Base-by-base conservation (phyloP, 2,113 vertebrate species). In the Scartelaos histophorus region DNA sequence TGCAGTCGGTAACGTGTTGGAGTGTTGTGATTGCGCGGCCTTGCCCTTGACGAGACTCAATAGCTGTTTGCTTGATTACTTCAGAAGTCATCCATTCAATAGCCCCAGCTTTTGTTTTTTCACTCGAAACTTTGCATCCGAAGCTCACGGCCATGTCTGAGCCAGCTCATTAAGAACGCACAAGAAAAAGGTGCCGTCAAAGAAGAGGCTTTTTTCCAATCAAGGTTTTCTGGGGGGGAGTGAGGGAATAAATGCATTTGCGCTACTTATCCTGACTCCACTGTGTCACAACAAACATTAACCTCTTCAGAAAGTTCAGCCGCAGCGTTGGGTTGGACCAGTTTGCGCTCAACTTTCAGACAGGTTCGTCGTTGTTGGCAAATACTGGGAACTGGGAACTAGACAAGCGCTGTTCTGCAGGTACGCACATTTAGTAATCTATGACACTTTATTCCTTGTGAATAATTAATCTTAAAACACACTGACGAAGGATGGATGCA, bases 31-130 rank as follows among this genome's bases (percentile, higher is more conserved):
- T 72, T 68, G 70, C 60, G 22, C 17, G 11, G 60, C 70, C 62
- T 82, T 78, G 81, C n/a, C 76, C 76, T 79, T 73, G 57, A 79
- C 19, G 57, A 77, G 25, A 7, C 34, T 80, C 57, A 82, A 78
- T 75, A 66, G 79, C 47, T 71, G 69, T 71, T 80, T 71, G 45
- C 74, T 78, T 73, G 51, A 83, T 78, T 72, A 72, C 62, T 72
- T 67, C 66, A 73, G 61, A 66, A 69, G 65, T 75, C 71, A 60
- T 54, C 35, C 38, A 71, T 78, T 80, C 61, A 83, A 0, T 53
- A 34, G 43, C 56, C 47, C 65, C 34, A 29, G 62, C 54, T 70
- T 73, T 78, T 80, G 38, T 69, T 68, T 84, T 70, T 70, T 54
- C 21, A 49, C 56, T 3, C 0, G 66, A 51, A 74, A 66, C 21